These are phyloP conservation scores for Aythya baeri DNA, from an alignment of 2,113 vertebrate genomes.

Conservation along the genomic window DNA sequence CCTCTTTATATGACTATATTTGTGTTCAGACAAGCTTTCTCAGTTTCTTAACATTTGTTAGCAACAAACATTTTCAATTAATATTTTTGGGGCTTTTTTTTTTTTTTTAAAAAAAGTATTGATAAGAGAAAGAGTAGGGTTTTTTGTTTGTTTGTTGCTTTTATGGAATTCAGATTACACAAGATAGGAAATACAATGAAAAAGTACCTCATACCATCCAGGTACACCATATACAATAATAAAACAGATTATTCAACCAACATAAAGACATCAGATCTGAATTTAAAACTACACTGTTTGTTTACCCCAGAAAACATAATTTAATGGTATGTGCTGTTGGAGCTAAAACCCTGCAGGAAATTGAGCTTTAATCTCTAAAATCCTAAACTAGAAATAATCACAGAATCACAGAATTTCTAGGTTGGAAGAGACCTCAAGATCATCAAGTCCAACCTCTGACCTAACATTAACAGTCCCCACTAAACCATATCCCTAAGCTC, in stretches of 20 bases:
- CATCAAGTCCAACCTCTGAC: no score
- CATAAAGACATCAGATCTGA: background rate
- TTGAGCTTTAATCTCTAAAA: background rate
- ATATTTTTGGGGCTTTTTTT: background rate
- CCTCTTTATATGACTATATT: background rate
- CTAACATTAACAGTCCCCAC: no score
- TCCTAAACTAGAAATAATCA: background rate
- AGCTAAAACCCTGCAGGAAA: background rate
- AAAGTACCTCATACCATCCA: background rate
- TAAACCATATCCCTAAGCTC: no score
- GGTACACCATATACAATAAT: background rate
- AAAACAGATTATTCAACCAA: background rate
- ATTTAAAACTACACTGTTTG: background rate
- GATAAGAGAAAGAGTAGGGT: background rate
- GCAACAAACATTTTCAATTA: slow-evolving; percentile 20
- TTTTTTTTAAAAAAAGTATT: background rate
- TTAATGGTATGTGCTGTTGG: background rate
- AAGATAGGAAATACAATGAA: background rate
- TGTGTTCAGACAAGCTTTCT: background rate
- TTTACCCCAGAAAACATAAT: background rate
- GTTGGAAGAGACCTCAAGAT: no score
- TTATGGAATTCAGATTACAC: background rate
- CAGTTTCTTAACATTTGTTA: background rate
- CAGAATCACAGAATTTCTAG: no score
- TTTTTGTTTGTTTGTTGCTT: background rate